Evolutionary conservation across 2,888 invertebrate species (phyloP), one percentile per base, ranked within the genome.

Genomic region (Chrysolina americana): DNA sequence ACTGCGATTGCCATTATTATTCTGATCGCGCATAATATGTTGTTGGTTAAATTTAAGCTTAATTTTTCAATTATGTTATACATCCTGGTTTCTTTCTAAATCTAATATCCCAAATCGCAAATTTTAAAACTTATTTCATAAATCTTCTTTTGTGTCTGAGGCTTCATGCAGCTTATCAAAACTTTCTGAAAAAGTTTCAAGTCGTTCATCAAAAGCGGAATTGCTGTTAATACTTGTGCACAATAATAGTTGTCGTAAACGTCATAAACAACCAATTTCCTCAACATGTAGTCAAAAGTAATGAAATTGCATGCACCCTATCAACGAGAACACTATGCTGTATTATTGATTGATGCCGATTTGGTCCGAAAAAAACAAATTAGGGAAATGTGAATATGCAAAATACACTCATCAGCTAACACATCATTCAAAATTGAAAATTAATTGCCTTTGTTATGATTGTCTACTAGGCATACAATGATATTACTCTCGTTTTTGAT

Each of bases 381-480:
- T 53, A 53, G 17, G 53, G 19, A 53, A 53, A 53, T 53, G 13
- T 21, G 21, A 53, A 21, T 53, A 53, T 53, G 21, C 53, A 53
- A 53, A 53, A 21, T 19, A 21, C 19, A 53, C 53, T 21, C 11
- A 5, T 53, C 53, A 21, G 53, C 53, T 53, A 21, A 21, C 11
- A 10, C 19, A 21, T 13, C 53, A 53, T 53, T 53, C 21, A 13
- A 21, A 53, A 53, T 23, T 10, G 13, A 21, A 53, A 21, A 21
- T 53, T 53, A 53, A 53, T 23, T 53, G 53, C 53, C 53, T 53
- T 13, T 11, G 53, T 21, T 53, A 4, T 19, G 5, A 13, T 21
- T 21, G 21, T 23, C 19, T 5, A 13, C 13, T 53, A 21, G 10
- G 21, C 23, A 53, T 8, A 36, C 8, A 36, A 6, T 36, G 36